Conservation (phyloP, 2,113 vertebrate genomes). For the Catharus fuscescens region DNA sequence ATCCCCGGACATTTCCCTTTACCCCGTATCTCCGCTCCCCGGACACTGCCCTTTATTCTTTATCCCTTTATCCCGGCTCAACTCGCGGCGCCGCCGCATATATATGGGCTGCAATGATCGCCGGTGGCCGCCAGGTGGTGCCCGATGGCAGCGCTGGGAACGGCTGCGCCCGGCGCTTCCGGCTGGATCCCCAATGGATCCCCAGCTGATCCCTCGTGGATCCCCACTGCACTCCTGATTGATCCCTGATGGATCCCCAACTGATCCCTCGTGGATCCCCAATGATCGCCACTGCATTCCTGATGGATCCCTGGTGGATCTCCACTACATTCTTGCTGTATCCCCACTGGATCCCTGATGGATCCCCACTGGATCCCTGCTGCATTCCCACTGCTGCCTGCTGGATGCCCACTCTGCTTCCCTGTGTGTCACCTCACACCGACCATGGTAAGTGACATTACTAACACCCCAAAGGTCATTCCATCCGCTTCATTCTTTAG, state of each 20-base stretch:
- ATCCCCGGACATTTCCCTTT: no score
- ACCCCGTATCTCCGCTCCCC: not conserved
- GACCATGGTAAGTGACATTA: rapidly evolving
- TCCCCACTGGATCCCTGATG: rapidly evolving
- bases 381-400: not conserved
- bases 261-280: rapidly evolving
- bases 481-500: rapidly evolving
- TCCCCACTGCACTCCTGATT: no score
- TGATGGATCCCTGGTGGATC: rapidly evolving
- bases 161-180: not conserved
- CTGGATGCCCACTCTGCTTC: not conserved
- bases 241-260: rapidly evolving
- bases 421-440: not conserved
- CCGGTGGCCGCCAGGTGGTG: not conserved
- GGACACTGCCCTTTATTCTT: no score
- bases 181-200: no score
- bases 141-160: not conserved
- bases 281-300: rapidly evolving
- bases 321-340: rapidly evolving
- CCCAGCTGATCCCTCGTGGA: no score
- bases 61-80: no score
- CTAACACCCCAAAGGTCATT: rapidly evolving
- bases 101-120: not conserved
- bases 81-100: not conserved
- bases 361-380: rapidly evolving